These are phyloP conservation scores for Oxytorus armatus DNA, from an alignment of 2,888 invertebrate species.

Conservation along the genomic window DNA sequence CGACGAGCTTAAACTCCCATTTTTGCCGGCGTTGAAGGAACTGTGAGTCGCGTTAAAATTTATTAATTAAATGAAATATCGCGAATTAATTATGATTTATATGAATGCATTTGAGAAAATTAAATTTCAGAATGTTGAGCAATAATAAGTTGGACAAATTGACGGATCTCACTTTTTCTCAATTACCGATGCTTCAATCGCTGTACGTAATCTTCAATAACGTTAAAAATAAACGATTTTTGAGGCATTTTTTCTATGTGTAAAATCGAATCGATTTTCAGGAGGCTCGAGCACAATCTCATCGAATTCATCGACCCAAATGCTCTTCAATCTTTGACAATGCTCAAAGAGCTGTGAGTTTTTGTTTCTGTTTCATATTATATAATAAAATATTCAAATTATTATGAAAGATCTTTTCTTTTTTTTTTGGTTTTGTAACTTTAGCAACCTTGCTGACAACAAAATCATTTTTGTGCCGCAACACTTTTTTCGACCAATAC, in stretches of 20 bases:
- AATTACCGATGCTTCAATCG: conserved; percentile 45
- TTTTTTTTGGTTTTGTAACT: conserved; percentile 65
- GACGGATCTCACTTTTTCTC: conserved; percentile 45
- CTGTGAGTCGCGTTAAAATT: too few species aligned
- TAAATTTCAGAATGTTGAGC: conserved; percentile 43
- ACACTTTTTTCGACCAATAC: conserved; percentile 83
- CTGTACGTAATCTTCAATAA: conserved; percentile 49
- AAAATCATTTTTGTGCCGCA: conserved; percentile 83
- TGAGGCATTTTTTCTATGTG: not conserved
- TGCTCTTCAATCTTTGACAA: conserved; percentile 84
- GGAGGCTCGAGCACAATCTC: conserved; percentile 83
- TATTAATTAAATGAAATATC: not conserved
- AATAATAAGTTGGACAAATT: conserved; percentile 52
- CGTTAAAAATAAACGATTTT: too few species aligned
- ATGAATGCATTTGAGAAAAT: not conserved
- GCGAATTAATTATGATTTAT: too few species aligned
- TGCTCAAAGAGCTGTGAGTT: conserved; percentile 86
- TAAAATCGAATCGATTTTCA: conserved; percentile 66
- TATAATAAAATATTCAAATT: conserved; percentile 23
- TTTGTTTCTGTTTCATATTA: conserved; percentile 23
- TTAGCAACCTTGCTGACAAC: conserved; percentile 85
- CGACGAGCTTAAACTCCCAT: conserved; percentile 84
- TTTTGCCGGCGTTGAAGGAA: conserved; percentile 84
- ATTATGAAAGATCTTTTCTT: conserved; percentile 26
- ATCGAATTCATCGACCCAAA: conserved; percentile 83